Evolutionary conservation across 2,797 vertebrate species (phyloP).

Genomic region (Hippoglossus hippoglossus): DNA sequence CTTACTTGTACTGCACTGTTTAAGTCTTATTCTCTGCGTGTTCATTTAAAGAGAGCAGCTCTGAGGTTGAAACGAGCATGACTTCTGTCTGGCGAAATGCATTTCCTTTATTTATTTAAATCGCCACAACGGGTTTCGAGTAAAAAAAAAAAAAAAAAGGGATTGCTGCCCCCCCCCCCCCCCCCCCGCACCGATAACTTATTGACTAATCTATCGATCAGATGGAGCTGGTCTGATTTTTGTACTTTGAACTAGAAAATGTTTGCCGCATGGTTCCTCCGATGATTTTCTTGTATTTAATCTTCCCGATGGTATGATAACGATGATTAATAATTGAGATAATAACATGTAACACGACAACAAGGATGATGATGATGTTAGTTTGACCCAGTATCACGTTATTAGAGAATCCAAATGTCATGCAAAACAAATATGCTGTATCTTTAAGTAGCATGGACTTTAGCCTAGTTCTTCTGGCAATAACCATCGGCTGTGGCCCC

Average conservation of each 20-base stretch:
- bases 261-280: constrained; percentile 69
- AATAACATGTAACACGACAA: constrained; percentile 12
- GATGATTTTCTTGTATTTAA: constrained; percentile 66
- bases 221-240: constrained; percentile 57
- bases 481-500: constrained; percentile 62
- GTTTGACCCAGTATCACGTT: constrained; percentile 32
- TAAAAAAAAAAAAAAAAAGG: constrained; percentile 16
- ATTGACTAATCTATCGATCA: constrained; percentile 23
- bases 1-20: constrained; percentile 58
- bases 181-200: constrained; percentile 10
- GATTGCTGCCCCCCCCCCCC: constrained; percentile 19
- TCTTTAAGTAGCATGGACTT: constrained; percentile 78
- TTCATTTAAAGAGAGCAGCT: constrained; percentile 52
- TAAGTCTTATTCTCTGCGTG: constrained; percentile 54
- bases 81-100: constrained; percentile 53
- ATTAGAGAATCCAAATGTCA: constrained; percentile 39
- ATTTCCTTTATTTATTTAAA: constrained; percentile 62
- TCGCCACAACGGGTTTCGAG: constrained; percentile 52
- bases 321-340: constrained; percentile 21
- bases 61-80: constrained; percentile 61
- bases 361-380: constrained; percentile 11
- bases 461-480: constrained; percentile 65
- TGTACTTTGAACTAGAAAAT: constrained; percentile 57
- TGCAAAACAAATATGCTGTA: constrained; percentile 59
- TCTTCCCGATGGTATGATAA: constrained; percentile 44